phyloP scores from a whole-genome alignment of 2,797 vertebrate species.

The Mergus octosetaceus region DNA sequence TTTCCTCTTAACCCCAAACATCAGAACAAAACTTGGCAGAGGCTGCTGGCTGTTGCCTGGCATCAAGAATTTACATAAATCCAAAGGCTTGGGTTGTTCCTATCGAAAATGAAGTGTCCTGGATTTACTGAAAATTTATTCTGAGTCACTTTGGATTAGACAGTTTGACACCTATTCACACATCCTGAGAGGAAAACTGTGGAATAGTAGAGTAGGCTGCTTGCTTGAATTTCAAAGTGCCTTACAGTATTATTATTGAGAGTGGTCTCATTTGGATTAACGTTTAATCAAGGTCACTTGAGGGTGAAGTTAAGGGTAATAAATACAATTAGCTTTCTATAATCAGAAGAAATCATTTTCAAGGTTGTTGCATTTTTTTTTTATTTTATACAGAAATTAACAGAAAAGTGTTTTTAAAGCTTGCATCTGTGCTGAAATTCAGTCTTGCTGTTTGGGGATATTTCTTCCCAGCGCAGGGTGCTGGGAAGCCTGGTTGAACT shows the following conservation, averaged over 20 bases:
- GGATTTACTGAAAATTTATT: neutral
- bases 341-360: neutral
- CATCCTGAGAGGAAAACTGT: neutral
- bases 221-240: neutral
- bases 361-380: neutral
- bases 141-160: fast-evolving
- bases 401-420: neutral
- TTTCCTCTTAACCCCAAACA: neutral
- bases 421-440: neutral
- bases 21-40: neutral
- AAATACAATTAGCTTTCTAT: neutral
- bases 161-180: neutral
- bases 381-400: neutral
- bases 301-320: neutral
- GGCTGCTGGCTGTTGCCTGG: neutral
- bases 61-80: neutral
- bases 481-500: neutral
- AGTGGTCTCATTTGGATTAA: neutral
- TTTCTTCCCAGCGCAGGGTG: neutral
- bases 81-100: neutral
- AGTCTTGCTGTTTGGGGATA: neutral
- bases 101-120: neutral
- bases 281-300: neutral
- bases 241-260: neutral
- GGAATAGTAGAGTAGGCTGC: neutral